Evolutionary conservation across 1,140 invertebrate species (phyloP).

Genomic region (Lordiphosa clarofinis): DNA sequence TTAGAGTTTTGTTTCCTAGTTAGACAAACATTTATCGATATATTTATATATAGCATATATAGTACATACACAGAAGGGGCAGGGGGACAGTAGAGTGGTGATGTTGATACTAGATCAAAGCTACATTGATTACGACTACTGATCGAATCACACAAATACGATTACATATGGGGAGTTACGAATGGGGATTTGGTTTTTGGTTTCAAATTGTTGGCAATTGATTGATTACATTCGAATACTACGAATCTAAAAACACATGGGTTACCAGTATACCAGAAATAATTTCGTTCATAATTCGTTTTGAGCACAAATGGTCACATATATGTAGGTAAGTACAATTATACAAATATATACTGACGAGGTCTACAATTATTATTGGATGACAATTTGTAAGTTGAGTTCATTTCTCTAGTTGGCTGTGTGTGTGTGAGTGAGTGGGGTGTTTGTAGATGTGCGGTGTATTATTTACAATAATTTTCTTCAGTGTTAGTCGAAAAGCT

Average conservation of each 20-base stretch:
- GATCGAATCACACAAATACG: slow-evolving; percentile 67
- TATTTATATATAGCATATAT: slow-evolving; percentile 6
- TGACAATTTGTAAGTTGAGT: slow-evolving; percentile 5
- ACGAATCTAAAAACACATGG: slow-evolving; percentile 26
- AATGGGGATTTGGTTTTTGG: slow-evolving; percentile 29
- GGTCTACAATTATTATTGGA: slow-evolving; percentile 23
- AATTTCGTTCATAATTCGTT: slow-evolving; percentile 35
- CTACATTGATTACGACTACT: slow-evolving; percentile 51
- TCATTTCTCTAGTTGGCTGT: slow-evolving; percentile 13
- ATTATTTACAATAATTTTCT: slow-evolving; percentile 57
- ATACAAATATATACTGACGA: slow-evolving; percentile 19
- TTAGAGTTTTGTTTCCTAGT: slow-evolving; percentile 60
- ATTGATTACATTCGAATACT: slow-evolving; percentile 16
- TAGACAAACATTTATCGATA: slow-evolving; percentile 40
- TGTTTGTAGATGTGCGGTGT: slow-evolving; percentile 6
- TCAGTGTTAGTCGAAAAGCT: slow-evolving; percentile 15
- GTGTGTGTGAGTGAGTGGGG: neutral
- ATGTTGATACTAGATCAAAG: slow-evolving; percentile 31
- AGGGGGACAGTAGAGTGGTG: slow-evolving; percentile 12
- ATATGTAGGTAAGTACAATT: slow-evolving; percentile 26
- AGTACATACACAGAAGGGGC: slow-evolving; percentile 18
- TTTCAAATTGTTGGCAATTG: slow-evolving; percentile 11
- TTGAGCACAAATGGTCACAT: slow-evolving; percentile 22
- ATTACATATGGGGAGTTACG: slow-evolving; percentile 45
- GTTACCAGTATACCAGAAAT: slow-evolving; percentile 36